Evolutionary conservation across 1,140 invertebrate species (phyloP), one percentile per base, ranked within the genome.

Genomic region (Apis cerana): DNA sequence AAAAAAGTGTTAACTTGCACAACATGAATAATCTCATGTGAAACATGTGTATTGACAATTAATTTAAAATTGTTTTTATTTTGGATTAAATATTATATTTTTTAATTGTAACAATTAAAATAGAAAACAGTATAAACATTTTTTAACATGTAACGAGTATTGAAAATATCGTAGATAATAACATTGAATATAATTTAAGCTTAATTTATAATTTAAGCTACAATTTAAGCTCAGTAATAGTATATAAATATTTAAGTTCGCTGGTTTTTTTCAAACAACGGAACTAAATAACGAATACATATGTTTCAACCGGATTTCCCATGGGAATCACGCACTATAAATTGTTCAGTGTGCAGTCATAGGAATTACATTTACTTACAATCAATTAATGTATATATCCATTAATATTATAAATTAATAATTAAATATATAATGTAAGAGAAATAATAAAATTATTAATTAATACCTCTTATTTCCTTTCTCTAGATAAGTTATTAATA

Each of bases 241-340:
- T 71, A 50, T 33, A 56, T 64, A 50, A 77, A 82, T 78, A 78
- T 71, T 82, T 82, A 62, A 82, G 9, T 23, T 27, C 27, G 56
- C 15, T 52, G 5, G 62, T 17, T 27, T 19, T 65, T 81, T 2
- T 10, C 54, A 61, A 5, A 7, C 75, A 23, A 15, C 70, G 33
- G 27, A 64, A 78, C 58, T 75, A 50, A 43, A 17, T 62, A n/a
- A 68, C 58, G 67, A 82, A 82, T 78, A 78, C 64, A 65, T 76
- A 43, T 68, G 70, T 78, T 65, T 59, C 67, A 71, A 27, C 58
- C 33, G 59, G 19, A 78, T 82, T 82, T 82, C 75, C 75, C 75
- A 78, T 67, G 75, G 65, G 75, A 82, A 82, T 82, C 81, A 64
- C 65, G 58, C 75, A 23, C 52, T 70, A 33, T 50, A 82, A 78